These are phyloP conservation scores for Sebastiscus tertius DNA, from an alignment of 2,797 vertebrate species.

Conservation along the genomic window DNA sequence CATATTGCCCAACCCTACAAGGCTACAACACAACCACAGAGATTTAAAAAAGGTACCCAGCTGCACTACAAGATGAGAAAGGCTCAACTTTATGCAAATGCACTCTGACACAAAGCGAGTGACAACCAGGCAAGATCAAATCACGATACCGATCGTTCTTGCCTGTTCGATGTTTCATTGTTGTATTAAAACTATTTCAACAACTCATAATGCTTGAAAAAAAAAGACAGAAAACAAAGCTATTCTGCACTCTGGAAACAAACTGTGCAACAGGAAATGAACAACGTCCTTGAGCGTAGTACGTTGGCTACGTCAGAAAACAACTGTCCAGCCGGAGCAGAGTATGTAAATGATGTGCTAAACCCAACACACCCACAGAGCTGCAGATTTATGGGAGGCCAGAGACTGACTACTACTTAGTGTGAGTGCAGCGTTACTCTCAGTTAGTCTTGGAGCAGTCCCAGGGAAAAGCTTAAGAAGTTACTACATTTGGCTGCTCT, in stretches of 20 bases:
- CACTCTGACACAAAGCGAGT: not conserved
- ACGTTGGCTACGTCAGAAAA: not conserved
- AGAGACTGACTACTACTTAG: not conserved
- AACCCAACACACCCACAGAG: not conserved
- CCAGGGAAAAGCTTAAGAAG: not conserved
- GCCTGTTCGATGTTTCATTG: too few relatives aligned
- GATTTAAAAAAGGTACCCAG: not conserved
- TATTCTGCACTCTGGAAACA: not conserved
- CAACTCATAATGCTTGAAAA: not conserved
- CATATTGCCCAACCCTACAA: too few relatives aligned
- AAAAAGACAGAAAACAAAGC: not conserved
- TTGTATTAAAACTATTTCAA: not conserved
- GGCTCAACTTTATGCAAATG: not conserved
- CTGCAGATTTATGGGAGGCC: constrained; percentile 5
- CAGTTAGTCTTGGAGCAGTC: not conserved
- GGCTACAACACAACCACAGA: not conserved
- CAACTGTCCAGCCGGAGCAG: not conserved
- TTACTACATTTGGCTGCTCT: not conserved
- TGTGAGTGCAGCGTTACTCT: not conserved
- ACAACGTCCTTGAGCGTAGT: not conserved
- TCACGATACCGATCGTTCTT: too few relatives aligned
- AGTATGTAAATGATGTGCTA: not conserved
- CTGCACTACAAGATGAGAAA: not conserved
- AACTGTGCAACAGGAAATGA: not conserved
- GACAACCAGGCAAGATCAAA: not conserved